Evolutionary conservation across 2,888 invertebrate genomes (phyloP).

Genomic region (Epistrophe eligans): DNA sequence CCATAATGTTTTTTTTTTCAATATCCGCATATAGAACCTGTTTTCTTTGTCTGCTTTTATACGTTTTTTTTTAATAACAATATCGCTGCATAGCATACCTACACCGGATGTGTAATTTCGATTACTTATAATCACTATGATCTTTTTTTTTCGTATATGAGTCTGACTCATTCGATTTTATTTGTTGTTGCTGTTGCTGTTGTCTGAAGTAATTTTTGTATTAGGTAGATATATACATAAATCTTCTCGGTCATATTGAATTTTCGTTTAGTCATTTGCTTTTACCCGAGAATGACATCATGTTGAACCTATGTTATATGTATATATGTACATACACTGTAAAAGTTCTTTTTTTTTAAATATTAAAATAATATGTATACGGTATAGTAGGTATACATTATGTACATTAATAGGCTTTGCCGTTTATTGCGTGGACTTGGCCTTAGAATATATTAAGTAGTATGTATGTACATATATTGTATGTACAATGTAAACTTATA

Average conservation of each 20-base stretch:
- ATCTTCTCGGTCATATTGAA: conserved; percentile 1
- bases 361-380: too few species aligned
- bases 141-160: background rate
- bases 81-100: background rate
- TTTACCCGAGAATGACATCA: background rate
- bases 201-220: background rate
- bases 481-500: too few species aligned
- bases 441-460: too few species aligned
- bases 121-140: background rate
- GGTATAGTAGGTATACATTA: too few species aligned
- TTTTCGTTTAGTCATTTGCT: background rate
- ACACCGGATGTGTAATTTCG: conserved; percentile 12
- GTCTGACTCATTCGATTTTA: background rate
- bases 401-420: too few species aligned
- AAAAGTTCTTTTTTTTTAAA: background rate
- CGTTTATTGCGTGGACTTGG: too few species aligned
- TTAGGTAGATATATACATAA: background rate
- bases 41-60: background rate
- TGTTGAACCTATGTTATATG: background rate
- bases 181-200: background rate
- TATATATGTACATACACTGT: background rate
- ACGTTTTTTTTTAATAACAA: background rate
- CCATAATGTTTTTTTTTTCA: too few species aligned
- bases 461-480: too few species aligned
- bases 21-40: background rate